phyloP scores from a whole-genome alignment of 2,797 vertebrate genomes.

The Buphagus erythrorhynchus region DNA sequence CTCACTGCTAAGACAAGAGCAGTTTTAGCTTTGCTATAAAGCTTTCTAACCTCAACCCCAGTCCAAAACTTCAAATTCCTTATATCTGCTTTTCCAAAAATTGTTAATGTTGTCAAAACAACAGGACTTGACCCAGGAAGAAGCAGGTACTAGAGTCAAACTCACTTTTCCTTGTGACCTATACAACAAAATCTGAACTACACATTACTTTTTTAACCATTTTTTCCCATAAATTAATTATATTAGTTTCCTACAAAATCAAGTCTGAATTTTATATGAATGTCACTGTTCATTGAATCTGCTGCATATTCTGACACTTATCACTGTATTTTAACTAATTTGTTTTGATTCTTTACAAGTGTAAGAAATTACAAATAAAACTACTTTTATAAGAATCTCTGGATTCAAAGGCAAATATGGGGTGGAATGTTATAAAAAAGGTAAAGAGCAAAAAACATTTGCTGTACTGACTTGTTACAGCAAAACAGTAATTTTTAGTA shows the following conservation, averaged over 20 bases:
- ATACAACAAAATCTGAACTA: neutral
- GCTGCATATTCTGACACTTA: neutral
- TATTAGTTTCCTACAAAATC: neutral
- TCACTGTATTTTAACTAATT: neutral
- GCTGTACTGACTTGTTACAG: neutral
- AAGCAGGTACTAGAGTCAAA: neutral
- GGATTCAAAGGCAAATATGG: neutral
- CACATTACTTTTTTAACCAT: fast-evolving
- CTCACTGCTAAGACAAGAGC: neutral
- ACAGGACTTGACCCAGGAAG: neutral
- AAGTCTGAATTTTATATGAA: neutral
- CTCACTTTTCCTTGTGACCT: neutral
- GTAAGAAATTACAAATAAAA: neutral
- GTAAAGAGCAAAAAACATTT: neutral
- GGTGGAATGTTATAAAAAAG: neutral
- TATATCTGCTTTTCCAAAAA: neutral
- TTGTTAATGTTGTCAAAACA: neutral
- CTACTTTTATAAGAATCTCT: neutral
- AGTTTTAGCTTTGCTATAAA: neutral
- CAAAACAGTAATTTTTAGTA: neutral
- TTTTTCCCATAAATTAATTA: neutral
- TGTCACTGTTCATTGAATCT: neutral
- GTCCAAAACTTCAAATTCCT: neutral
- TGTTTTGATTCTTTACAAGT: neutral
- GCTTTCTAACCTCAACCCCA: neutral